phyloP scores from a whole-genome alignment of 2,888 invertebrate species.

The Cheilosia pagana region DNA sequence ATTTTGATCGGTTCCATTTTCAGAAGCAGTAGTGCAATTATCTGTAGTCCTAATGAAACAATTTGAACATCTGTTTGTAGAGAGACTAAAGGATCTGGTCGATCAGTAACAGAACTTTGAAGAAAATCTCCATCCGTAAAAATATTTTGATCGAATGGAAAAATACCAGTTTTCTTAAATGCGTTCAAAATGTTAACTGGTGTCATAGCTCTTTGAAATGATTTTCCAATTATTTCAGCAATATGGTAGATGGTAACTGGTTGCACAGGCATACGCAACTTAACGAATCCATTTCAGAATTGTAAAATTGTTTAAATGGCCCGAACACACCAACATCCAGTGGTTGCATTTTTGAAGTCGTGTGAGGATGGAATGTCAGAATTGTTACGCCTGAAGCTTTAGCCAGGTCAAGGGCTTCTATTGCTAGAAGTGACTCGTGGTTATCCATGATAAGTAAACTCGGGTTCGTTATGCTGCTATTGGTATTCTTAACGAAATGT shows the following conservation, averaged over 20 bases:
- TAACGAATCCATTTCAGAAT: too few relatives aligned
- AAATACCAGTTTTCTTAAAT: too few relatives aligned
- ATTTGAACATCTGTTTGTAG: background rate
- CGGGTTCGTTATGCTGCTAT: background rate
- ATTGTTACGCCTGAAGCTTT: too few relatives aligned
- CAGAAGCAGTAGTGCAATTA: background rate
- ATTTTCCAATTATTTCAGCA: too few relatives aligned
- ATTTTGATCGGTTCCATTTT: too few relatives aligned
- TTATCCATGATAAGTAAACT: conserved; percentile 4
- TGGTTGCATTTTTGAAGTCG: background rate
- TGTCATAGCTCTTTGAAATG: too few relatives aligned
- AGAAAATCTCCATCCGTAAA: background rate
- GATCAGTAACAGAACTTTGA: background rate
- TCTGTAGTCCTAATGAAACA: background rate
- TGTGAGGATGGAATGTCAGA: background rate
- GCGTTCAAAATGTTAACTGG: too few relatives aligned
- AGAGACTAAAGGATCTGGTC: background rate
- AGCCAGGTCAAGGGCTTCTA: background rate
- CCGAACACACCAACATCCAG: too few relatives aligned
- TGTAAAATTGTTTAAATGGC: too few relatives aligned
- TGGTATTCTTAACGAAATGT: too few relatives aligned
- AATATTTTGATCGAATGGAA: background rate
- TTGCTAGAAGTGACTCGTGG: conserved; percentile 5
- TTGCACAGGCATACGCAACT: too few relatives aligned
- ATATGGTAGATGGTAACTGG: too few relatives aligned